Evolutionary conservation across 2,888 invertebrate genomes (phyloP).

Genomic region (Synanthedon formicaeformis): DNA sequence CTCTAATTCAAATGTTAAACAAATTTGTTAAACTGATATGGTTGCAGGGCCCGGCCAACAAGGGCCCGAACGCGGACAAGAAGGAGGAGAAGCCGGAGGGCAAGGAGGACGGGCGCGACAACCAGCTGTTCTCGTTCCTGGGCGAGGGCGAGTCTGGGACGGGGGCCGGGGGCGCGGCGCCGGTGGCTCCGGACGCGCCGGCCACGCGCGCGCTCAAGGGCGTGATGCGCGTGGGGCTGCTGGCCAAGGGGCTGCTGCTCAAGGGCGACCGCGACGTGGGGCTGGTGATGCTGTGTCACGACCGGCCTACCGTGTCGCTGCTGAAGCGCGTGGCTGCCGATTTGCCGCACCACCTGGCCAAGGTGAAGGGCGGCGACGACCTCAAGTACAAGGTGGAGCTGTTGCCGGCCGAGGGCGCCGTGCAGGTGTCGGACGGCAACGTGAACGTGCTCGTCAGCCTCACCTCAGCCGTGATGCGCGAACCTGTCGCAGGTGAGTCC

Average conservation of each 20-base stretch:
- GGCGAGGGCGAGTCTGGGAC: constrained; percentile 33
- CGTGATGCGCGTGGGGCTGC: constrained; percentile 94
- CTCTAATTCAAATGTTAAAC: no score
- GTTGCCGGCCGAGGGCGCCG: constrained; percentile 86
- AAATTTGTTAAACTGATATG: no score
- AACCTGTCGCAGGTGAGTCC: constrained; percentile 71
- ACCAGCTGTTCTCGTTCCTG: constrained; percentile 73
- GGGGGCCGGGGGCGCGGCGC: constrained; percentile 43
- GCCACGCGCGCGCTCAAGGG: constrained; percentile 85
- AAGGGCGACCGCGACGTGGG: constrained; percentile 91
- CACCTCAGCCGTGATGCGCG: constrained; percentile 93
- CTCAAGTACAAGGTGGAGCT: constrained; percentile 84
- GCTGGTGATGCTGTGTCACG: constrained; percentile 93
- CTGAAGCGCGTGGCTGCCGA: constrained; percentile 88
- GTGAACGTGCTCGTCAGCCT: constrained; percentile 88
- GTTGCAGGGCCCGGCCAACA: constrained; percentile 6
- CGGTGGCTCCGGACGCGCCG: constrained; percentile 23
- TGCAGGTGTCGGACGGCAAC: constrained; percentile 82
- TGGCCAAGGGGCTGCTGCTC: constrained; percentile 81
- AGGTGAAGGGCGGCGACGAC: constrained; percentile 53
- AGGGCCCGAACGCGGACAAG: constrained; percentile 36
- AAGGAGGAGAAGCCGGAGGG: constrained; percentile 65
- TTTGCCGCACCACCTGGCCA: constrained; percentile 82
- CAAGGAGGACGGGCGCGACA: constrained; percentile 84
- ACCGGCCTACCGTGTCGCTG: constrained; percentile 90